These are phyloP conservation scores for Agapornis canus DNA, from an alignment of 2,797 vertebrate genomes.

Conservation along the genomic window DNA sequence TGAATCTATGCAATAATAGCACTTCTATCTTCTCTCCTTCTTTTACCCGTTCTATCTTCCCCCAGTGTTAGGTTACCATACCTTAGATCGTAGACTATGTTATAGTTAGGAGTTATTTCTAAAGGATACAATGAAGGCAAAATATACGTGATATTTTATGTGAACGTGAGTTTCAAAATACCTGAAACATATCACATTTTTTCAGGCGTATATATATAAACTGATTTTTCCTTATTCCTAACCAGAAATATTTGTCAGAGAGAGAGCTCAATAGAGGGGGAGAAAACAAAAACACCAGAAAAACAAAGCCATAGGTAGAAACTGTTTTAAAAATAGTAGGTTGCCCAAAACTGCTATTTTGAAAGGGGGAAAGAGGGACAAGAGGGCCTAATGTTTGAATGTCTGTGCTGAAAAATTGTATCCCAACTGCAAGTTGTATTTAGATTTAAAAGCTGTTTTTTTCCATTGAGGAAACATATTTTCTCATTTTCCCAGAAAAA, in stretches of 20 bases:
- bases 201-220: neutral
- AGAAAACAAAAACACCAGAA: neutral
- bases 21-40: neutral
- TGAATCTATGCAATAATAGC: neutral
- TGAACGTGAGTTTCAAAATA: neutral
- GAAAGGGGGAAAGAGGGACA: neutral
- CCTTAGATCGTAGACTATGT: neutral
- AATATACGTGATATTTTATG: neutral
- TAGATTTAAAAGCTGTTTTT: neutral
- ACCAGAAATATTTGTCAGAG: neutral
- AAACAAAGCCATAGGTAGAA: neutral
- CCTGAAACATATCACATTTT: neutral
- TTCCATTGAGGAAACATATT: neutral
- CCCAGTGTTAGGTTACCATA: neutral
- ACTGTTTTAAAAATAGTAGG: neutral
- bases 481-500: neutral
- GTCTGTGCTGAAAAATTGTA: neutral
- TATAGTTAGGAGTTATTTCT: neutral
- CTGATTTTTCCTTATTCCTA: neutral
- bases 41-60: neutral
- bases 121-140: neutral
- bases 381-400: neutral
- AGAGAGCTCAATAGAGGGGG: neutral
- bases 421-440: neutral
- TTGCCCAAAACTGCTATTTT: neutral